These are phyloP conservation scores for Acanthochromis polyacanthus DNA, from an alignment of 2,113 vertebrate genomes.

Conservation along the genomic window DNA sequence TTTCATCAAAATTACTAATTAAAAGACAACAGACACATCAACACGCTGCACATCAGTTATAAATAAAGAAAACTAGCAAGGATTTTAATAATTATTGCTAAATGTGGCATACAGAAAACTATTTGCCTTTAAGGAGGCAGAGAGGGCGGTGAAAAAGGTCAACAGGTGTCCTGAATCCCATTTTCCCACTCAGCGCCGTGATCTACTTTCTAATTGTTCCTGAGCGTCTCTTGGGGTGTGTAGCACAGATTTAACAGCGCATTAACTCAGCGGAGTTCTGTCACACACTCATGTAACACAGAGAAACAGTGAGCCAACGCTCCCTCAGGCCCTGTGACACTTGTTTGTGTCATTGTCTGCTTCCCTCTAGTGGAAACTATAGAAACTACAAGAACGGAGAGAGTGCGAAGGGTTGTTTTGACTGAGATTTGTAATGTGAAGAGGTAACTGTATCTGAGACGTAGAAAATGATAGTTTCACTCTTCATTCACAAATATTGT, in stretches of 20 bases:
- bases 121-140: constrained; percentile 41
- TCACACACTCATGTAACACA: constrained; percentile 55
- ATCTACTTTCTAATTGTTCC: constrained; percentile 81
- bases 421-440: background rate
- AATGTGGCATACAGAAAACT: background rate
- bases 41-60: background rate
- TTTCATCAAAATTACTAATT: background rate
- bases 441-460: background rate
- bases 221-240: constrained; percentile 56
- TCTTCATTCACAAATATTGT: background rate
- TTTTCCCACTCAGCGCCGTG: constrained; percentile 65
- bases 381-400: constrained; percentile 8
- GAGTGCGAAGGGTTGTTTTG: background rate
- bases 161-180: constrained; percentile 76
- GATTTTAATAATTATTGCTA: background rate
- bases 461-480: background rate
- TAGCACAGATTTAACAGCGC: constrained; percentile 66
- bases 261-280: constrained; percentile 31
- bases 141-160: constrained; percentile 44
- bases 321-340: constrained; percentile 70
- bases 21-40: background rate
- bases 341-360: constrained; percentile 50
- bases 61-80: background rate
- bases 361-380: constrained; percentile 57
- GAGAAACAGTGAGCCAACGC: constrained; percentile 25